Evolutionary conservation across 2,888 invertebrate genomes (phyloP).

Genomic region (Scaptodrosophila latifasciaeformis): DNA sequence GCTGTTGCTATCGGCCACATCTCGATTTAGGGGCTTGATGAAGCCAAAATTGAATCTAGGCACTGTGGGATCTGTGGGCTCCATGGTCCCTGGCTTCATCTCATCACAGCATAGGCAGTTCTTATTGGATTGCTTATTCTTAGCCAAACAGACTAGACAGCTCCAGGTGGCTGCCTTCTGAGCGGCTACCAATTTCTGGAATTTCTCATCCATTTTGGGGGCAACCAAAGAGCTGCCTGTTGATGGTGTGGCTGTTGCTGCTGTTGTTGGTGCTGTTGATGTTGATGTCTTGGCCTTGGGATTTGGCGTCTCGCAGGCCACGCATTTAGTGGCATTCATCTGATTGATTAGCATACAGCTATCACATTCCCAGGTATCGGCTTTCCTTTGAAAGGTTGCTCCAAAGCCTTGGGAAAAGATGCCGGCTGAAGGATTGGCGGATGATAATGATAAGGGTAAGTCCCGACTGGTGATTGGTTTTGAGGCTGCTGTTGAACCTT

Average conservation of each 20-base stretch:
- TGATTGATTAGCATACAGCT: conserved; percentile 78
- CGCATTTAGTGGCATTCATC: conserved; percentile 75
- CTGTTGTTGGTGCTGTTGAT: not conserved
- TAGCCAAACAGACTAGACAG: conserved; percentile 79
- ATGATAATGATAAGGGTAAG: no score
- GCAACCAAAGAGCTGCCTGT: conserved; percentile 52
- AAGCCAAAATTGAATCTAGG: conserved; percentile 73
- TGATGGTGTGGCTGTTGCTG: conserved; percentile 29
- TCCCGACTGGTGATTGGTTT: not conserved
- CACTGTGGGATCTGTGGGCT: conserved; percentile 32
- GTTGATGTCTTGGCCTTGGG: conserved; percentile 49
- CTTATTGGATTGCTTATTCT: conserved; percentile 75
- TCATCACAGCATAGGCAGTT: conserved; percentile 80
- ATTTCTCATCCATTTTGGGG: conserved; percentile 63
- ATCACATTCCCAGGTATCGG: conserved; percentile 79
- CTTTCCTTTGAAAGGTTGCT: conserved; percentile 76
- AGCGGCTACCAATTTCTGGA: conserved; percentile 68
- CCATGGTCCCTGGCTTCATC: conserved; percentile 75
- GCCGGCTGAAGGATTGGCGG: no score
- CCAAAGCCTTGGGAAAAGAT: conserved; percentile 58
- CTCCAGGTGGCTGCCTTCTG: conserved; percentile 77
- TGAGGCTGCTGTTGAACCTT: conserved; percentile 8
- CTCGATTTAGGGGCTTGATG: conserved; percentile 31
- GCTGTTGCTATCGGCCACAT: conserved; percentile 20
- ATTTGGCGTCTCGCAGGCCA: conserved; percentile 77